A percentile compares a stretch with the other conserved stretches of the same genome.
Conservation (phyloP, 2,888 invertebrate genomes). For the Rhogogaster chlorosoma region DNA sequence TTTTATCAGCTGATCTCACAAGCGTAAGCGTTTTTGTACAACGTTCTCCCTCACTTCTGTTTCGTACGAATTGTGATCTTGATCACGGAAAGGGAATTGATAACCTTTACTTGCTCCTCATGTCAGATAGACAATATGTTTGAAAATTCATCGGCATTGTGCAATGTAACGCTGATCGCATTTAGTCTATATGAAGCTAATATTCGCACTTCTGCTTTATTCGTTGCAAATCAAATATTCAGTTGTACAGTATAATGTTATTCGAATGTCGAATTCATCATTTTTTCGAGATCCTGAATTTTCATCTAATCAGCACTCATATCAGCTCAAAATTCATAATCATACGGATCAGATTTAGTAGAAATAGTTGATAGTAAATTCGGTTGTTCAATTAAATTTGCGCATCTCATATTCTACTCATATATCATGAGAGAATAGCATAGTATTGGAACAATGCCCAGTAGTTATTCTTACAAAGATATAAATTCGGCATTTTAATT, state of each 20-base stretch:
- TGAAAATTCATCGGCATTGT: not conserved
- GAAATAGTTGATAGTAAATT: slow-evolving; percentile 10
- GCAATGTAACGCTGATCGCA: too few species aligned
- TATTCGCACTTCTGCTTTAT: too few species aligned
- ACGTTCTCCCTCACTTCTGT: not conserved
- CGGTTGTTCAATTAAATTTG: not conserved
- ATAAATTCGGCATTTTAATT: slow-evolving; percentile 21
- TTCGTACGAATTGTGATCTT: not conserved
- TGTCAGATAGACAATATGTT: not conserved
- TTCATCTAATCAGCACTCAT: not conserved
- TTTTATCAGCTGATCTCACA: not conserved
- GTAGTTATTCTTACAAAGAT: slow-evolving; percentile 7
- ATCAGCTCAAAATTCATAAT: not conserved
- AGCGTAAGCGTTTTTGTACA: not conserved
- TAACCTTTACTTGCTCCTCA: too few species aligned
- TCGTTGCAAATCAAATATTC: too few species aligned
- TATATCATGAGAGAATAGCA: slow-evolving; percentile 23
- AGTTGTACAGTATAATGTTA: too few species aligned
- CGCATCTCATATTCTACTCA: not conserved
- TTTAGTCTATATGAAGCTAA: too few species aligned
- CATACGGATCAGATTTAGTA: not conserved
- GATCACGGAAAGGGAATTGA: not conserved
- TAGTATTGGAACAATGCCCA: slow-evolving; percentile 2
- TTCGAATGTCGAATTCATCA: too few species aligned
- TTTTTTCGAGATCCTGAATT: not conserved